Evolutionary conservation across 2,113 vertebrate genomes (phyloP).

Genomic region (Vanacampus margaritifer): DNA sequence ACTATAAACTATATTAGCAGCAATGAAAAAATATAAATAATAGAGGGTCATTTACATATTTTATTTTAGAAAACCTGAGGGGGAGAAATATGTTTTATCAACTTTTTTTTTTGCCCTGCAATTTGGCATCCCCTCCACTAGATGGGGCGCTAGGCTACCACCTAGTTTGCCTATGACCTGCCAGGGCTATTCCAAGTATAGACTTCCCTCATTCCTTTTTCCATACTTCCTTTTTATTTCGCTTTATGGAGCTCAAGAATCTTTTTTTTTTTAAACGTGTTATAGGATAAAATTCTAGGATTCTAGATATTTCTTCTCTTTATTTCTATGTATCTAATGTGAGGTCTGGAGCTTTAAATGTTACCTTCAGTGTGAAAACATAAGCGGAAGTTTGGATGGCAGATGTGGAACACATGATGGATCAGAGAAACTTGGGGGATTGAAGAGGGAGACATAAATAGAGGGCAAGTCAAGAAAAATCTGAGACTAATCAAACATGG

Average conservation of each 20-base stretch:
- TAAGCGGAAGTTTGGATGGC: neutral
- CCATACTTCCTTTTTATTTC: constrained; percentile 28
- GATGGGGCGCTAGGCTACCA: too few species aligned
- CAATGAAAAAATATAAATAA: too few species aligned
- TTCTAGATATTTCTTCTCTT: neutral
- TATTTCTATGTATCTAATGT: constrained; percentile 11
- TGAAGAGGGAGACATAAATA: constrained; percentile 8
- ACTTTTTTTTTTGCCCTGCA: too few species aligned
- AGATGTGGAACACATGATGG: constrained; percentile 2
- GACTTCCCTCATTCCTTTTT: constrained; percentile 12
- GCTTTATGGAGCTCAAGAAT: constrained; percentile 28
- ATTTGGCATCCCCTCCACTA: too few species aligned
- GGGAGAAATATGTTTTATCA: too few species aligned
- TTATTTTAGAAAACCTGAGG: too few species aligned
- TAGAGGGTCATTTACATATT: too few species aligned
- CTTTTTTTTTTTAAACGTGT: neutral
- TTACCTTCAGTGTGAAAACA: constrained; percentile 9
- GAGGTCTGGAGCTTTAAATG: constrained; percentile 26
- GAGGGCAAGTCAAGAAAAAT: constrained; percentile 17
- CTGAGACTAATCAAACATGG: constrained; percentile 45
- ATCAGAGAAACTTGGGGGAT: constrained; percentile 14
- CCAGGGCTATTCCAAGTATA: constrained; percentile 23
- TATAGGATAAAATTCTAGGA: constrained; percentile 6
- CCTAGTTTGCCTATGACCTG: too few species aligned
- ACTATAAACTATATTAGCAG: too few species aligned